Base-by-base conservation (phyloP, 2,113 vertebrate species). In the Caretta caretta region DNA sequence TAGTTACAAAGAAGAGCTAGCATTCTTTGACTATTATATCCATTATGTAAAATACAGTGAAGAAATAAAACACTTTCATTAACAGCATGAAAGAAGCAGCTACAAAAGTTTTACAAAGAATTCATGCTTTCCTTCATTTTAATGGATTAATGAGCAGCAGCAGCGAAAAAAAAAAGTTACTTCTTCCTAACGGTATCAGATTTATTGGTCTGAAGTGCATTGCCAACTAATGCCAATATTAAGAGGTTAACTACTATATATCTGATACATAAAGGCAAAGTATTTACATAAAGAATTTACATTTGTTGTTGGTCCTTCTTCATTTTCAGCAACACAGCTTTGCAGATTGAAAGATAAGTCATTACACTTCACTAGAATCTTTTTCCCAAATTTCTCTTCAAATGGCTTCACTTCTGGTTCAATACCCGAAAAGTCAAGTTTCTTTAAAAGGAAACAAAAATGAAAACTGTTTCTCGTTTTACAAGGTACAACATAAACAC, bases 321-420 rank as follows among this genome's bases (percentile, higher is more conserved):
- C 99, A 88, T 99, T 99, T 97, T 99, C 99, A 0, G 99, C 99
- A 86, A 99, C 98, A 2, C 99, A 99, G 98, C 99, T 99, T 97
- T 99, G 99, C 94, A 99, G 98, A 97, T 99, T 99, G 97, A 99
- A 99, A 8, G 99, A 98, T 75, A 99, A 98, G 96, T 99, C 99
- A 1, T 99, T 99, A 98, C 99, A 99, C 97, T 99, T 99, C 92
- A 99, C 99, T 80, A 99, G 98, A 93, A 99, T 98, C 48, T 99
- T 99, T 96, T 99, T 99, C 35, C 99, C 99, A 98, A 99, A 99
- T 95, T 99, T 99, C 95, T 99, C 99, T 98, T 99, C 99, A 96
- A 99, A 99, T 79, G 99, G 99, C 96, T 99, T 99, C 91, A 99
- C 98, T 54, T 99, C 99, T 25, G 99, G 99, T 94, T 99, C 99